These are phyloP conservation scores for Rhea americana DNA, from an alignment of 2,113 vertebrate species.

Conservation along the genomic window DNA sequence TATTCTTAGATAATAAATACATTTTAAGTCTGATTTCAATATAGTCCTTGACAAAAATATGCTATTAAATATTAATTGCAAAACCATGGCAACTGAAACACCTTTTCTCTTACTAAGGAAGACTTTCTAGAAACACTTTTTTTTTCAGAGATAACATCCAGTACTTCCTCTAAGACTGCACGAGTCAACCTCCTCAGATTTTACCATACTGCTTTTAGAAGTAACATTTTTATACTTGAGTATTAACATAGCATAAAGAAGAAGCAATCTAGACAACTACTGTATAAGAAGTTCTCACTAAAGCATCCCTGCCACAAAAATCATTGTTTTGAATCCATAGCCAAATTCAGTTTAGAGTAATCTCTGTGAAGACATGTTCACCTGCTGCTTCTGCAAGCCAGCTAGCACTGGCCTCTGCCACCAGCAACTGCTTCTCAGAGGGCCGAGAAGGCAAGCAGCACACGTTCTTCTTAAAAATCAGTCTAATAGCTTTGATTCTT, in stretches of 20 bases:
- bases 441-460: background rate
- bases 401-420: background rate
- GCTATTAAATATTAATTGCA: constrained; percentile 65
- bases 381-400: background rate
- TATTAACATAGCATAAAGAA: background rate
- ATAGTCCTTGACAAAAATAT: background rate
- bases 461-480: background rate
- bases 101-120: background rate
- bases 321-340: background rate
- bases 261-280: background rate
- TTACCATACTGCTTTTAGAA: background rate
- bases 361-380: background rate
- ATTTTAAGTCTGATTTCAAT: background rate
- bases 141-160: constrained; percentile 23
- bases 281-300: background rate
- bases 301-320: background rate
- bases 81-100: constrained; percentile 65
- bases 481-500: background rate
- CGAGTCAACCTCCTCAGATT: constrained; percentile 5
- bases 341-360: background rate
- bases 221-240: background rate
- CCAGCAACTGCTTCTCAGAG: background rate
- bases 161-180: constrained; percentile 8
- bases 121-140: background rate
- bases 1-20: too few species aligned